These are phyloP conservation scores for Spialia ferax DNA, from an alignment of 2,888 invertebrate species.

Conservation along the genomic window DNA sequence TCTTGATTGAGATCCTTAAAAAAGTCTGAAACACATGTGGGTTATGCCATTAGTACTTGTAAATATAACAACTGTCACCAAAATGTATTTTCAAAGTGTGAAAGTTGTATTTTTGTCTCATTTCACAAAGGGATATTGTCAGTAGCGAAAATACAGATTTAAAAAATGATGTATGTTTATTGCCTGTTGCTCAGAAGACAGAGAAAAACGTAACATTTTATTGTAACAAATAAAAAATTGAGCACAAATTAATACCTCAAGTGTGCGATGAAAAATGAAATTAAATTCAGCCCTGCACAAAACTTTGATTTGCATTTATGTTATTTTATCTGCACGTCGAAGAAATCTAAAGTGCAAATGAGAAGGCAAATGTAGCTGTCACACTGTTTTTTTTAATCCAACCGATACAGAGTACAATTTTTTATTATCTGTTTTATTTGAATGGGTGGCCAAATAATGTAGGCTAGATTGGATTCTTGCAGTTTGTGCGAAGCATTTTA, in stretches of 20 bases:
- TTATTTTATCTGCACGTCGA: neutral
- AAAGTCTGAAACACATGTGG: no score
- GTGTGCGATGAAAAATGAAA: no score
- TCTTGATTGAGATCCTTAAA: no score
- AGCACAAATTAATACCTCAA: no score
- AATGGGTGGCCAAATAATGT: neutral
- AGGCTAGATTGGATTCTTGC: neutral
- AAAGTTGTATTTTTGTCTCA: slow-evolving; percentile 12
- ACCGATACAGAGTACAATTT: slow-evolving; percentile 21
- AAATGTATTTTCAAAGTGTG: slow-evolving; percentile 23
- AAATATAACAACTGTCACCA: neutral
- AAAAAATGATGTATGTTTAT: no score
- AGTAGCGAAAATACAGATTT: no score
- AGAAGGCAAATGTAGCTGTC: slow-evolving; percentile 15
- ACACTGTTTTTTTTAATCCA: slow-evolving; percentile 16
- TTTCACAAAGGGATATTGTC: no score
- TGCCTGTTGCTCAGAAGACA: no score
- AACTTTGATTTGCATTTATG: neutral
- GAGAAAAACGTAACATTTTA: neutral
- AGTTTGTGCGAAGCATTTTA: slow-evolving; percentile 1
- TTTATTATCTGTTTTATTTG: neutral
- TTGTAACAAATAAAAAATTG: neutral
- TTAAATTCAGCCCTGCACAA: neutral
- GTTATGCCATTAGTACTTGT: no score
- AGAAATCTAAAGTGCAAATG: neutral